Evolutionary conservation across 2,888 invertebrate genomes (phyloP), one percentile per base, ranked within the genome.

Genomic region (Arrhopalites spinosus): DNA sequence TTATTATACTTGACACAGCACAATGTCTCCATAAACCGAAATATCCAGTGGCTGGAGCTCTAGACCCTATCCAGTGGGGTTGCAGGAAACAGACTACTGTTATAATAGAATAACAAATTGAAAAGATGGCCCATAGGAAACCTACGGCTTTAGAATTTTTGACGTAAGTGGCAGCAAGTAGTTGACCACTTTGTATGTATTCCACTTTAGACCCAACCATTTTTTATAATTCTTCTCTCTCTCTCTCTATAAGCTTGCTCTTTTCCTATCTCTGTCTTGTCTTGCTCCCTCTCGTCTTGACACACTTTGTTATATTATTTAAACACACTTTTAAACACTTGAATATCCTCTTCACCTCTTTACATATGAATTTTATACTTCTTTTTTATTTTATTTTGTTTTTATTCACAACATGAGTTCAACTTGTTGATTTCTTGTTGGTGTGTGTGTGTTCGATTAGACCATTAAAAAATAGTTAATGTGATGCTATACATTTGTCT

Each of bases 141-240:
- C 96, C 96, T 80, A 98, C 95, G 69, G 97, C 97, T 88, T 94
- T 94, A 82, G 94, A 94, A 88, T 95, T 94, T 83, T 94, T 90
- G 82, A 94, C 93, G 86, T 95, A 95, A 87, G 93, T 94, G 78
- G 94, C 93, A 80, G 94, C 94, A 94, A 53, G 15, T 20, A 53
- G 8, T 20, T 11, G 94, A 83, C 93, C 91, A 83, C 93, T 93
- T 86, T 95, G 94, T 84, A 94, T 94, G 88, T 95, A 95, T 85
- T 95, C 94, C 85, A 95, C 93, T 89, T 94, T 95, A 79, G 79
- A 75, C 70, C 78, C 78, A 20, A 78, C 78, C 77, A 77, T 78
- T 66, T 59, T 30, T 64, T 56, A 56, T 56, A 23, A n/a, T n/a
- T n/a, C n/a, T 47, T 56, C 53, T 13, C 8, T 7, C 53, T 8